Percentiles rank a stretch among this genome's conserved stretches.
phyloP scores from a whole-genome alignment of 2,888 invertebrate species.

The Xanthia icteritia region DNA sequence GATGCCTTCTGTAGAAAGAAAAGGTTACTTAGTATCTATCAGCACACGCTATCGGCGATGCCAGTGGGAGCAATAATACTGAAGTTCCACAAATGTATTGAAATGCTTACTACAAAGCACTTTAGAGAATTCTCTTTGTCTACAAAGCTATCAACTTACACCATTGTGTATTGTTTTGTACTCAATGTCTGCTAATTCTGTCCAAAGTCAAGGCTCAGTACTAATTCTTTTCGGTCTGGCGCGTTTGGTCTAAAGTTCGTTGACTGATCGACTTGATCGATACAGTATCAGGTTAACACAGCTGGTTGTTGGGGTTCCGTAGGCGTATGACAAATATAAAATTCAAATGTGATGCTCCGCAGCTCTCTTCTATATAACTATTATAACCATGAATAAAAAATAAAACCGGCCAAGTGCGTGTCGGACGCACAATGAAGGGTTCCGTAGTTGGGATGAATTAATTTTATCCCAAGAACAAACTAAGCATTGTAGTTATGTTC shows the following conservation, averaged over 20 bases:
- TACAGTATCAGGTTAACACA: conserved; percentile 26
- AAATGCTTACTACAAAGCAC: conserved; percentile 38
- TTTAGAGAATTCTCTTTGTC: conserved; percentile 50
- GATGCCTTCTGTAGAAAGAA: not conserved
- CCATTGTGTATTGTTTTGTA: conserved; percentile 51
- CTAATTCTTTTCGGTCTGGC: conserved; percentile 71
- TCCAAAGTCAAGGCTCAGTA: conserved; percentile 65
- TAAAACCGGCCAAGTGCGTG: too few species aligned
- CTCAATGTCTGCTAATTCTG: conserved; percentile 53
- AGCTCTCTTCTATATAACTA: not conserved
- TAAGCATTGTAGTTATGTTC: too few species aligned
- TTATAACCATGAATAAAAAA: not conserved
- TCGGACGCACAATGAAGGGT: too few species aligned
- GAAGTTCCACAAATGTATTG: conserved; percentile 22
- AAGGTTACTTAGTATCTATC: not conserved
- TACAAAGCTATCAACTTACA: conserved; percentile 34
- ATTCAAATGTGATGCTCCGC: not conserved
- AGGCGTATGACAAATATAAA: not conserved
- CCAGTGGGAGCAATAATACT: conserved; percentile 20
- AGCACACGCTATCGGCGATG: not conserved
- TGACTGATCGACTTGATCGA: conserved; percentile 61
- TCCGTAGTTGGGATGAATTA: too few species aligned
- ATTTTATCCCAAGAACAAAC: too few species aligned
- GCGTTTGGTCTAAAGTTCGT: conserved; percentile 64
- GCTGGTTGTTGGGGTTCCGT: conserved; percentile 23